Percentiles rank a stretch among this genome's conserved stretches.
These are phyloP conservation scores for Rattus norvegicus DNA, from an alignment of 2,113 vertebrate species.

Conservation along the genomic window DNA sequence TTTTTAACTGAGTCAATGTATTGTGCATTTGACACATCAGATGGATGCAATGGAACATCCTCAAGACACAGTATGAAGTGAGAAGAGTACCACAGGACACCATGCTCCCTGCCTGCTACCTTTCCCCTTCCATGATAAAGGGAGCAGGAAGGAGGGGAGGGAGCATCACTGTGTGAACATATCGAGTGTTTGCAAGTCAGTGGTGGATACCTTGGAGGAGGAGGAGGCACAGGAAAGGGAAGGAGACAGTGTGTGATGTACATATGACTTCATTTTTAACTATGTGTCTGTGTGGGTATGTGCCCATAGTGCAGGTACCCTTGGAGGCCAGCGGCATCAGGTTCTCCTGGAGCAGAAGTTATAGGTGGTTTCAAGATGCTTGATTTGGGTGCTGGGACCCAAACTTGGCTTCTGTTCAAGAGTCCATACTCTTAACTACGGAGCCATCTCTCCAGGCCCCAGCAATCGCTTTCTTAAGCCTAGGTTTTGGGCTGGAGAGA, in stretches of 20 bases:
- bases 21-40: background rate
- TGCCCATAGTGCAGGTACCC: background rate
- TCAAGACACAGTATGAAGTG: slow-evolving; percentile 1
- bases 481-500: too few species aligned
- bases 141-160: background rate
- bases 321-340: background rate
- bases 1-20: slow-evolving; percentile 37
- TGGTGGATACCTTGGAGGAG: background rate
- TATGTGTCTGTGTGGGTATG: background rate
- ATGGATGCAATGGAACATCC: background rate
- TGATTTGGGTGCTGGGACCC: background rate
- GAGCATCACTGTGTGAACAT: background rate
- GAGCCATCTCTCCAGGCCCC: background rate
- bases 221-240: background rate
- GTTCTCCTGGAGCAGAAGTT: background rate
- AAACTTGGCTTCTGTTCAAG: background rate
- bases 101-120: background rate
- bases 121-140: background rate
- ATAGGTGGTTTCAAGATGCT: background rate
- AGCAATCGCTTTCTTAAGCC: background rate
- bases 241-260: background rate
- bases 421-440: background rate
- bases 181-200: background rate
- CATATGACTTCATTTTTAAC: background rate
- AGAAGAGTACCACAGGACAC: background rate